phyloP scores from a whole-genome alignment of 2,113 vertebrate species.

The Pangasianodon gigas region DNA sequence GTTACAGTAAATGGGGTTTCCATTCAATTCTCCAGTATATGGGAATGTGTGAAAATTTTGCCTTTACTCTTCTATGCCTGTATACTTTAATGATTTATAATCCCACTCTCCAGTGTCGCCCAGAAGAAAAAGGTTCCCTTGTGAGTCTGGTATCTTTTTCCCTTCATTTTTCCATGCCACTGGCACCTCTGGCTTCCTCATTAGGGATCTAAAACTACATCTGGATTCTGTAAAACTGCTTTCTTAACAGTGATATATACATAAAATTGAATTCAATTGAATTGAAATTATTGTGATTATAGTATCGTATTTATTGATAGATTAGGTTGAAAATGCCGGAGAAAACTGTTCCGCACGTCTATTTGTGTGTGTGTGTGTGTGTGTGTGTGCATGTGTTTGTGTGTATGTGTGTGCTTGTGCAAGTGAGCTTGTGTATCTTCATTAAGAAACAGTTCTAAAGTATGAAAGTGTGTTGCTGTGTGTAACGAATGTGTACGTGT shows the following conservation, averaged over 20 bases:
- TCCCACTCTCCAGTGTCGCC: background rate
- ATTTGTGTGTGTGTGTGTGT: background rate
- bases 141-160: background rate
- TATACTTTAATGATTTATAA: conserved; percentile 4
- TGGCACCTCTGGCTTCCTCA: no score
- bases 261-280: background rate
- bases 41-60: background rate
- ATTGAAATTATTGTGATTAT: background rate
- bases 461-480: background rate
- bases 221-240: background rate
- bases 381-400: no score
- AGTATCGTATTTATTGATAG: background rate
- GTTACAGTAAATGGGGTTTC: background rate
- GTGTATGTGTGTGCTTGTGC: background rate
- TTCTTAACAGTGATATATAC: background rate
- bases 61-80: background rate
- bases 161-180: background rate
- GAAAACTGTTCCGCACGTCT: background rate
- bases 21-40: background rate
- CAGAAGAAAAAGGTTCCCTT: background rate
- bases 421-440: background rate
- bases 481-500: background rate
- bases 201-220: no score
- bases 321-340: background rate
- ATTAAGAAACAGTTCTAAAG: background rate